Conservation (phyloP, 2,797 vertebrate genomes). For the Ctenopoma multispine region DNA sequence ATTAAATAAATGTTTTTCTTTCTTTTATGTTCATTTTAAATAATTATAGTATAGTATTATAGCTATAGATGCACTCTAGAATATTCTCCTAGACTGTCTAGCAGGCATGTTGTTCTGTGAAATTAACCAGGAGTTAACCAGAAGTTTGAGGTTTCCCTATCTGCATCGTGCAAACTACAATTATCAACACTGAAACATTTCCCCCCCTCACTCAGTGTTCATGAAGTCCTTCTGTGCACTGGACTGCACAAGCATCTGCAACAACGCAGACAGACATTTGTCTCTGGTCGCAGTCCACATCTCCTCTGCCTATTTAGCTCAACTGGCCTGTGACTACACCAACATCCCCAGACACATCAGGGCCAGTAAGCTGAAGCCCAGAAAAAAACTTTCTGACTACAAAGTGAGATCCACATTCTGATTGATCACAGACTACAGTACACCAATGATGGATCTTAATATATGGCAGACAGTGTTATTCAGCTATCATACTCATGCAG, state of each 20-base stretch:
- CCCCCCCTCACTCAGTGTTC: neutral
- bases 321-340: neutral
- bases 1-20: neutral
- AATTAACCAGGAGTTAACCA: no score
- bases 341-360: neutral
- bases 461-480: neutral
- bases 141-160: no score
- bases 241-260: neutral
- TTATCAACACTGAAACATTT: no score
- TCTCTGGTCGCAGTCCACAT: neutral
- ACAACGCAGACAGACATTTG: neutral
- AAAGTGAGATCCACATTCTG: neutral
- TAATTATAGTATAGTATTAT: no score
- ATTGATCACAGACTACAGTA: neutral
- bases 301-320: neutral
- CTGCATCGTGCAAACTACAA: no score
- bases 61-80: no score
- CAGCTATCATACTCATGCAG: slow-evolving; percentile 6
- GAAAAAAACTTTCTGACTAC: neutral
- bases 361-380: neutral
- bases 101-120: no score
- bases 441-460: neutral
- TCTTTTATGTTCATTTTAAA: neutral
- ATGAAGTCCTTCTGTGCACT: neutral
- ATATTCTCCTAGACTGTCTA: no score